phyloP scores from a whole-genome alignment of 1,140 invertebrate species.

The Rhynchophorus ferrugineus region DNA sequence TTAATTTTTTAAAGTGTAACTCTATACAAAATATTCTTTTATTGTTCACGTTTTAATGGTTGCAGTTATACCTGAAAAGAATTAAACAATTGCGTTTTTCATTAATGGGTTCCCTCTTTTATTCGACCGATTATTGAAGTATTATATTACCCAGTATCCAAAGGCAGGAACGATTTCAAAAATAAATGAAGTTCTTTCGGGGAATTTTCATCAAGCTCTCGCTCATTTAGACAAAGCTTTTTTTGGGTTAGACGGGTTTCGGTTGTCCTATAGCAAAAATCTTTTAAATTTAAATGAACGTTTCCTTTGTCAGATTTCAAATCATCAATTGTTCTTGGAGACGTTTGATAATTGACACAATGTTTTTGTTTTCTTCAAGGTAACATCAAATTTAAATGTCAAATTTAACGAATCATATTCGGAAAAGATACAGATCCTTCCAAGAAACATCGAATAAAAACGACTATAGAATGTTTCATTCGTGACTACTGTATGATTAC shows the following conservation, averaged over 20 bases:
- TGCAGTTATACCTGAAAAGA: not conserved
- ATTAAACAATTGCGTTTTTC: constrained; percentile 16
- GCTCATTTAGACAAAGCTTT: constrained; percentile 20
- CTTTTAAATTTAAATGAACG: constrained; percentile 16
- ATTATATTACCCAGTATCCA: constrained; percentile 19
- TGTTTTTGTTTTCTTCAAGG: too few species aligned
- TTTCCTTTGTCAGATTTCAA: constrained; percentile 14
- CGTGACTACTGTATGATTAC: too few species aligned
- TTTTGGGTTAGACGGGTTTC: constrained; percentile 19
- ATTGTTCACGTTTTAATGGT: too few species aligned
- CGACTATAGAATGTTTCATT: too few species aligned
- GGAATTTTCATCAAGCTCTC: constrained; percentile 18
- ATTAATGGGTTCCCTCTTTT: constrained; percentile 6
- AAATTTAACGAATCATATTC: too few species aligned
- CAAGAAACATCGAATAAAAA: too few species aligned
- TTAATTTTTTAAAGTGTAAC: too few species aligned
- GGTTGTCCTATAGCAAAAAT: constrained; percentile 16
- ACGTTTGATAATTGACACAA: too few species aligned
- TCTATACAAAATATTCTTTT: too few species aligned
- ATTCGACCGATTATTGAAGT: constrained; percentile 11
- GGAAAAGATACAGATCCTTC: too few species aligned
- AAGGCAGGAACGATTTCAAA: constrained; percentile 17
- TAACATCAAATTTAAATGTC: too few species aligned
- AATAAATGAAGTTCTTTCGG: constrained; percentile 20
- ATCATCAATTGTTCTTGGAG: constrained; percentile 12